Percentiles rank a stretch among this genome's conserved stretches.
These are phyloP conservation scores for Apogon talboti DNA, from an alignment of 2,797 vertebrate genomes.

Conservation along the genomic window DNA sequence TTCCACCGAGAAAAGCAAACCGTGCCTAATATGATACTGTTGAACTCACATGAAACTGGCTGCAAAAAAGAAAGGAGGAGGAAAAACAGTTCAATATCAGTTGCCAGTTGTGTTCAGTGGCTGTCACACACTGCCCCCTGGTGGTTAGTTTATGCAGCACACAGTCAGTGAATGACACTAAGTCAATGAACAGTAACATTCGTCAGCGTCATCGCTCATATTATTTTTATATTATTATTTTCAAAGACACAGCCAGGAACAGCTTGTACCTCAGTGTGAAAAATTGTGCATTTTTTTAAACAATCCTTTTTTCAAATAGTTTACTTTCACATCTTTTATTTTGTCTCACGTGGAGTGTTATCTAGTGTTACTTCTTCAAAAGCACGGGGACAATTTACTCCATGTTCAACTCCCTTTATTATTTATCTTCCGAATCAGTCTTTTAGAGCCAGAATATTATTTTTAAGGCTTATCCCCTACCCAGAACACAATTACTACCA, in stretches of 20 bases:
- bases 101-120: constrained; percentile 3
- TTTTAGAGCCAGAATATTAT: too few species aligned
- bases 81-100: constrained; percentile 13
- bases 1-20: constrained; percentile 1
- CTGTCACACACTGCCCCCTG: constrained; percentile 76
- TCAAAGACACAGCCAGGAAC: constrained; percentile 11
- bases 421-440: too few species aligned
- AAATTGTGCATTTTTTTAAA: background rate
- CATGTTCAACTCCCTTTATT: too few species aligned
- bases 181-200: constrained; percentile 37
- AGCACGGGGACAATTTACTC: too few species aligned
- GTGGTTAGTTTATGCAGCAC: constrained; percentile 53
- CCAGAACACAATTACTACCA: too few species aligned
- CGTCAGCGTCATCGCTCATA: constrained; percentile 4
- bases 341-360: too few species aligned
- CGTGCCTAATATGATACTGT: background rate
- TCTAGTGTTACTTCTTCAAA: too few species aligned
- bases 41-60: background rate
- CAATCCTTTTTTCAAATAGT: too few species aligned
- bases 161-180: constrained; percentile 4
- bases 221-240: too few species aligned
- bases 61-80: background rate
- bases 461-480: too few species aligned
- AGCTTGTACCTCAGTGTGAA: constrained; percentile 2
- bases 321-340: too few species aligned